These are phyloP conservation scores for Cygnus atratus DNA, from an alignment of 2,113 vertebrate genomes.

Conservation along the genomic window DNA sequence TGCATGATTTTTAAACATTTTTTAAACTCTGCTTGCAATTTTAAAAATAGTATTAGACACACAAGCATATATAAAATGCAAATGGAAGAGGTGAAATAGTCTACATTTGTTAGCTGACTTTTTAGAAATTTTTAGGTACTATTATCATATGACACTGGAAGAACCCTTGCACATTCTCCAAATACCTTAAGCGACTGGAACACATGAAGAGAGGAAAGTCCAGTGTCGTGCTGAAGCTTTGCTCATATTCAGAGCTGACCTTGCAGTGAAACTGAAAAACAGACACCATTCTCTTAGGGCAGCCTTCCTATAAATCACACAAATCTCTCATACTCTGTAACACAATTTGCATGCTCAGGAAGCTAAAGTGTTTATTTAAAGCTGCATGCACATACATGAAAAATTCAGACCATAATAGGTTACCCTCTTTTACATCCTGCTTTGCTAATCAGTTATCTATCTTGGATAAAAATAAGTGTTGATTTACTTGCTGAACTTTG, in stretches of 20 bases:
- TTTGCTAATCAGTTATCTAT: background rate
- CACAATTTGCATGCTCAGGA: background rate
- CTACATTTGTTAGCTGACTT: background rate
- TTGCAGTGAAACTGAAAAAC: background rate
- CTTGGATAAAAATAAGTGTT: background rate
- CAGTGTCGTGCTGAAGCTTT: background rate
- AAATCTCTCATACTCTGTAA: background rate
- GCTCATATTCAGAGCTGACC: background rate
- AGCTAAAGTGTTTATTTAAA: background rate
- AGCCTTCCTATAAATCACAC: background rate
- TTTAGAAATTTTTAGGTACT: background rate
- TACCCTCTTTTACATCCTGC: background rate
- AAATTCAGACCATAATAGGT: background rate
- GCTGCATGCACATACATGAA: background rate
- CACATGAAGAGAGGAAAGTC: background rate
- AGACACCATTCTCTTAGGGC: background rate
- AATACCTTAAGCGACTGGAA: background rate
- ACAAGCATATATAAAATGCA: background rate
- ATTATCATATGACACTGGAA: background rate
- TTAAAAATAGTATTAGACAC: background rate
- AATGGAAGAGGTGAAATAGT: background rate
- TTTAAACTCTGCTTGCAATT: background rate
- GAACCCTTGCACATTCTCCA: background rate
- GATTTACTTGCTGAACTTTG: background rate
- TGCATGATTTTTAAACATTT: background rate